A percentile compares a stretch with the other conserved stretches of the same genome.
Evolutionary conservation across 2,797 vertebrate species (phyloP).

Genomic region (Brotula barbata): DNA sequence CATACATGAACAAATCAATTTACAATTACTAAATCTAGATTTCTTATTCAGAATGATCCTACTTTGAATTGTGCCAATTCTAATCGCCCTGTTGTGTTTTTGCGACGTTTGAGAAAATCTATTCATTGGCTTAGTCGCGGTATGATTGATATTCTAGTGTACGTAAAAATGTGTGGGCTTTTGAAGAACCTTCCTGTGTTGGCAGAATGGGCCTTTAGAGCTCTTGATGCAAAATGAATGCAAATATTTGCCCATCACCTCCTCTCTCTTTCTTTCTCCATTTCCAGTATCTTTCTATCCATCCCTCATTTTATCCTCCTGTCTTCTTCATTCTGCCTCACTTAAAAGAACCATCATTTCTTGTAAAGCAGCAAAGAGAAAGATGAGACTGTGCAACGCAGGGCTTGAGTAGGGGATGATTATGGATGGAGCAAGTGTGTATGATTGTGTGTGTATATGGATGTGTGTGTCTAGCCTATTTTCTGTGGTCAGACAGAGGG

Average conservation of each 20-base stretch:
- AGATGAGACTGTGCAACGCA: conserved; percentile 33
- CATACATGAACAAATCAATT: no score
- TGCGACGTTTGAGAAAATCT: no score
- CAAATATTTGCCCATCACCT: neutral
- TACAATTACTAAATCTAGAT: no score
- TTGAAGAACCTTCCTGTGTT: no score
- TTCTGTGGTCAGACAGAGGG: conserved; percentile 63
- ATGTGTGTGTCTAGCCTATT: conserved; percentile 36
- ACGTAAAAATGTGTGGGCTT: no score
- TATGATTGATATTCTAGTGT: no score
- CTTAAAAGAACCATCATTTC: conserved; percentile 35
- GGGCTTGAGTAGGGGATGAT: conserved; percentile 11
- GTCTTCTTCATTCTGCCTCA: conserved; percentile 17
- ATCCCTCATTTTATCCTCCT: neutral
- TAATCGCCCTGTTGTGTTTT: no score
- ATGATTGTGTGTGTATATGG: conserved; percentile 19
- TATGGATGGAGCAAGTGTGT: conserved; percentile 20
- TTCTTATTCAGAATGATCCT: no score
- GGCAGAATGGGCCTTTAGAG: no score
- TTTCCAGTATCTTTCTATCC: neutral
- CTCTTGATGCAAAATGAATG: no score
- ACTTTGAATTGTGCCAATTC: no score
- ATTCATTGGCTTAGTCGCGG: no score
- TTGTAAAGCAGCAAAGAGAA: conserved; percentile 29
- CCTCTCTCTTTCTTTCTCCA: neutral